These are phyloP conservation scores for Parauchenoglanis ngamensis DNA, from an alignment of 2,797 vertebrate species.

Conservation along the genomic window DNA sequence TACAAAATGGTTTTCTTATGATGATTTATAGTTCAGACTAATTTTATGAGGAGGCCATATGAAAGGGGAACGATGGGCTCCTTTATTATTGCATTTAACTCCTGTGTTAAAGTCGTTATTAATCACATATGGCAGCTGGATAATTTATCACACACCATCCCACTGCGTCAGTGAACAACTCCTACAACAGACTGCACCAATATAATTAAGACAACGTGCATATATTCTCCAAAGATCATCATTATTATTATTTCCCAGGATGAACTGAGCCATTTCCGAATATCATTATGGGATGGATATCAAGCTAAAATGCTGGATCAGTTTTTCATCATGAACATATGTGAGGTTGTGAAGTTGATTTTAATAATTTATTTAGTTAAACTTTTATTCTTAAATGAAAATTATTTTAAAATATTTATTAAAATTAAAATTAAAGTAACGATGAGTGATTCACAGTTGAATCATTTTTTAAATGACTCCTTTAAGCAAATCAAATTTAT, in stretches of 20 bases:
- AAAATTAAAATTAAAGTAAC: neutral
- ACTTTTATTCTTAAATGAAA: constrained; percentile 7
- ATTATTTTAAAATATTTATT: neutral
- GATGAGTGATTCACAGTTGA: neutral
- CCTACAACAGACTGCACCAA: constrained; percentile 61
- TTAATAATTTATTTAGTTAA: constrained; percentile 9
- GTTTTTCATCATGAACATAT: constrained; percentile 22
- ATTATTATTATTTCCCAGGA: constrained; percentile 17
- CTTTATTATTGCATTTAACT: constrained; percentile 73
- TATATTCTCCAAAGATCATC: constrained; percentile 26
- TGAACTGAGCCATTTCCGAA: constrained; percentile 13
- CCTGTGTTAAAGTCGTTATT: constrained; percentile 69
- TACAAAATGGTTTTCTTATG: constrained; percentile 61
- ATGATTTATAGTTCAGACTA: constrained; percentile 63
- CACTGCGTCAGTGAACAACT: constrained; percentile 53
- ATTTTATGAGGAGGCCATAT: constrained; percentile 66
- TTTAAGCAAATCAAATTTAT: neutral
- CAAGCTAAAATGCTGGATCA: neutral
- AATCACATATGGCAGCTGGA: constrained; percentile 68
- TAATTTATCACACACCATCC: constrained; percentile 60
- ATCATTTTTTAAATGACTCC: constrained; percentile 1
- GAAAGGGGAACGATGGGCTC: constrained; percentile 70
- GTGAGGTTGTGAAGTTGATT: neutral
- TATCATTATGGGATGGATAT: neutral
- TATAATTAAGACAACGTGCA: constrained; percentile 22